phyloP scores from a whole-genome alignment of 2,113 vertebrate genomes.

The Erythrolamprus reginae region DNA sequence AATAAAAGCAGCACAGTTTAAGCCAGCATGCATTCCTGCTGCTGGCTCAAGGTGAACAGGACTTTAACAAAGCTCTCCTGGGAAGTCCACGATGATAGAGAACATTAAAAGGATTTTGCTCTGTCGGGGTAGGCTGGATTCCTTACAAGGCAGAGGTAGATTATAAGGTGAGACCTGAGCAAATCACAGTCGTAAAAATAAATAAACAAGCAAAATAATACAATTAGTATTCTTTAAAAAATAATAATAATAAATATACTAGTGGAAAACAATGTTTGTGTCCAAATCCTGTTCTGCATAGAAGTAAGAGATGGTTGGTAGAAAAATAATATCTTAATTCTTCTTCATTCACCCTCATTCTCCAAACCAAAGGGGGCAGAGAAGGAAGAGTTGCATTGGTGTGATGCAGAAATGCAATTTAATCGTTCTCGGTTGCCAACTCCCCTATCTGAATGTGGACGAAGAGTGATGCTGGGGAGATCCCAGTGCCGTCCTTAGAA shows the following conservation, averaged over 20 bases:
- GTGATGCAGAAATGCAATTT: slow-evolving; percentile 7
- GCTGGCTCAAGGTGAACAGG: background rate
- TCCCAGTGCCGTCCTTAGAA: slow-evolving; percentile 86
- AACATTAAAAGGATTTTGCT: background rate
- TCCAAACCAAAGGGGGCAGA: background rate
- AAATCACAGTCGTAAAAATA: background rate
- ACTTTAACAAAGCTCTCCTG: background rate
- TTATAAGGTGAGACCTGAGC: background rate
- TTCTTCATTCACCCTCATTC: background rate
- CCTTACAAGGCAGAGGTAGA: background rate
- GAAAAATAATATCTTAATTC: background rate
- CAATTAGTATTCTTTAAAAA: background rate
- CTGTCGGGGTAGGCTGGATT: background rate
- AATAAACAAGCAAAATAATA: slow-evolving; percentile 13
- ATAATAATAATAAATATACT: background rate
- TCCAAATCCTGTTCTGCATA: background rate
- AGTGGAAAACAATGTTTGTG: slow-evolving; percentile 10
- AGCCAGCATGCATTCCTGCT: background rate
- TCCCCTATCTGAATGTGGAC: slow-evolving; percentile 76
- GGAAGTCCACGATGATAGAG: background rate
- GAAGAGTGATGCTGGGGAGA: slow-evolving; percentile 87
- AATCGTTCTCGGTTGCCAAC: background rate
- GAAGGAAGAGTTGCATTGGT: background rate
- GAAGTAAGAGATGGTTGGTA: background rate
- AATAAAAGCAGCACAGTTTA: background rate